These are phyloP conservation scores for Catostomus latipinnis DNA, from an alignment of 2,797 vertebrate genomes.

Conservation along the genomic window DNA sequence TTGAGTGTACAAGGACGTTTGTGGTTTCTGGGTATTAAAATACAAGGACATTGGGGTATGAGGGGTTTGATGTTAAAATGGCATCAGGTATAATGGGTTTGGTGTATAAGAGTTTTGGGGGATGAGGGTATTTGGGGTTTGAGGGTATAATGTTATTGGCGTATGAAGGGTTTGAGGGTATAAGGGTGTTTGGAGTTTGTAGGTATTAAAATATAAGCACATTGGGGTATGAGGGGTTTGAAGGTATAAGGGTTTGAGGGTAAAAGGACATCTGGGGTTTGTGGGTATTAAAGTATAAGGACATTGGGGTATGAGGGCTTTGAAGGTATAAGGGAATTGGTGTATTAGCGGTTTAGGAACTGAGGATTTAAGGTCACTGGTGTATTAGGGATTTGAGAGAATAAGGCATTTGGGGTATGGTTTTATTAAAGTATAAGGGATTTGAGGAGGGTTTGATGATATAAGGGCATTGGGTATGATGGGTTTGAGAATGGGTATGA, in stretches of 20 bases:
- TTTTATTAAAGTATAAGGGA: constrained; percentile 6
- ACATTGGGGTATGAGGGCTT: not conserved
- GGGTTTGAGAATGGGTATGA: not conserved
- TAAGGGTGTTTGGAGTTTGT: not conserved
- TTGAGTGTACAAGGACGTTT: too few relatives aligned
- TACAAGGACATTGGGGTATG: too few relatives aligned
- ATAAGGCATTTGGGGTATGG: not conserved
- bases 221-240: not conserved
- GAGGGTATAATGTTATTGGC: not conserved
- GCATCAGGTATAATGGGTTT: not conserved
- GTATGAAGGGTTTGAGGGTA: not conserved
- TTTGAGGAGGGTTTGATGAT: not conserved
- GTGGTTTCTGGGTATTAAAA: too few relatives aligned
- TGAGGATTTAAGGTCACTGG: too few relatives aligned
- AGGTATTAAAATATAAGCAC: not conserved
- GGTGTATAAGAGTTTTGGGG: constrained; percentile 5
- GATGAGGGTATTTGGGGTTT: not conserved
- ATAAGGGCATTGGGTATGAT: not conserved
- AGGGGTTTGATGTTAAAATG: too few relatives aligned
- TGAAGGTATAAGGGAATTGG: not conserved
- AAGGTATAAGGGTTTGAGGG: too few relatives aligned
- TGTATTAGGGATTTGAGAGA: not conserved
- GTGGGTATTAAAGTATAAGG: not conserved
- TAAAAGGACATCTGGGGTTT: not conserved
- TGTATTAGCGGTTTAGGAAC: not conserved